Conservation (phyloP, 2,113 vertebrate genomes). For the Thunnus maccoyii region DNA sequence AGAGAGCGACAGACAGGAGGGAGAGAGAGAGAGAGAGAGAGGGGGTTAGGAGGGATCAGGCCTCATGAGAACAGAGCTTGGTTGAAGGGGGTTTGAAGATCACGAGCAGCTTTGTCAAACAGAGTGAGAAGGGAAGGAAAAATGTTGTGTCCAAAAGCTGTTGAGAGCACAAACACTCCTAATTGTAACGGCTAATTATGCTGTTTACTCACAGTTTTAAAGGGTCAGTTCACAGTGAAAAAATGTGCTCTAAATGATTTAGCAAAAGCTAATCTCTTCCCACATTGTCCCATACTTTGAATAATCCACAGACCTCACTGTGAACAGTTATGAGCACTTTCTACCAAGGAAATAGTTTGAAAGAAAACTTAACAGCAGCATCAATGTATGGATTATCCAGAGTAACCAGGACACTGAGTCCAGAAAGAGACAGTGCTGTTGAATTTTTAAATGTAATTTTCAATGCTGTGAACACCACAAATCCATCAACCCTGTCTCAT, state of each 20-base stretch:
- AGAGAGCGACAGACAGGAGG: no score
- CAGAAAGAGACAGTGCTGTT: no score
- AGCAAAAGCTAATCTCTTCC: no score
- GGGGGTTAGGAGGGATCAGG: conserved; percentile 67
- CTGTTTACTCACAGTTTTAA: conserved; percentile 9
- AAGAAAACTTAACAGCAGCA: not conserved
- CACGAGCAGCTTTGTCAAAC: conserved; percentile 76
- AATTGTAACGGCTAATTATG: not conserved
- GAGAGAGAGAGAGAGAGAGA: conserved; percentile 31
- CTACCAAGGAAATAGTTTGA: not conserved
- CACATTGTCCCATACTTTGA: no score
- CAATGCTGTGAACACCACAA: no score
- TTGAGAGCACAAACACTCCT: conserved; percentile 6
- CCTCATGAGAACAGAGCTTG: conserved; percentile 74
- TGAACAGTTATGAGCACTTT: not conserved
- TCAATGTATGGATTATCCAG: no score
- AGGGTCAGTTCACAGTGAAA: not conserved
- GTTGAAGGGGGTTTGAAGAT: conserved; percentile 81
- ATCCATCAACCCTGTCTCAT: no score
- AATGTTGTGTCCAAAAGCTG: conserved; percentile 58
- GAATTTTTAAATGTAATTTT: no score
- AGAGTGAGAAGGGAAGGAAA: conserved; percentile 46
- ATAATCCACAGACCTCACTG: not conserved
- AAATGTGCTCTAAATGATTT: not conserved
- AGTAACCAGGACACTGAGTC: not conserved